Conservation (phyloP, 2,888 invertebrate genomes). For the Napeogenes inachia region DNA sequence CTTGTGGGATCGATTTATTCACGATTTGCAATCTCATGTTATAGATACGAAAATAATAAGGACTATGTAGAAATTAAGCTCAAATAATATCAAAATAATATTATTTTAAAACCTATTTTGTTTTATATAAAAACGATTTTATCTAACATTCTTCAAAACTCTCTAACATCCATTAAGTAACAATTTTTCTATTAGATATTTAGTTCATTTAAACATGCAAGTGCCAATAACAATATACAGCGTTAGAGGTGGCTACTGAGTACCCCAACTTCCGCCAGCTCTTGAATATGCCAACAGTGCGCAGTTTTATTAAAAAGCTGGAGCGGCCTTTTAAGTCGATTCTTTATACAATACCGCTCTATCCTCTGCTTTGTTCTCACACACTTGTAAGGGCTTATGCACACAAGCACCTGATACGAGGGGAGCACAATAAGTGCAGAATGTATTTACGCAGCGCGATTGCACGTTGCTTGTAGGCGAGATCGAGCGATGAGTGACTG, state of each 20-base stretch:
- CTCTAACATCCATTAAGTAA: no score
- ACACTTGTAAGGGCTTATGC: conserved; percentile 51
- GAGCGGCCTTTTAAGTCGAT: conserved; percentile 39
- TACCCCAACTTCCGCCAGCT: conserved; percentile 19
- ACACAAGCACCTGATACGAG: conserved; percentile 66
- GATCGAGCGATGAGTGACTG: conserved; percentile 26
- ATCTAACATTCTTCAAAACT: no score
- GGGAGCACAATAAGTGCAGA: conserved; percentile 67
- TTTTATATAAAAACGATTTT: no score
- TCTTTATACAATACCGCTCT: conserved; percentile 41
- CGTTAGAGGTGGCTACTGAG: conserved; percentile 26
- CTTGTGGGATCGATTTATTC: conserved; percentile 3
- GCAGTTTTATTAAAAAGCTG: conserved; percentile 38
- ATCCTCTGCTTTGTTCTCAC: conserved; percentile 59
- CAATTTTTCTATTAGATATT: background rate
- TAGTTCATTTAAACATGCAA: conserved; percentile 6
- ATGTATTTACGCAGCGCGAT: conserved; percentile 71
- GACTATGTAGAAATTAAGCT: no score
- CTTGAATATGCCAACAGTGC: conserved; percentile 44
- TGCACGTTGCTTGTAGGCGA: conserved; percentile 50
- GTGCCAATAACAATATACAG: conserved; percentile 20
- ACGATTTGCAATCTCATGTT: background rate
- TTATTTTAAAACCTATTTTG: no score
- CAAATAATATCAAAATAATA: no score
- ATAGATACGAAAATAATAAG: no score